Conservation (phyloP, 2,113 vertebrate genomes). For the Ornithorhynchus anatinus region DNA sequence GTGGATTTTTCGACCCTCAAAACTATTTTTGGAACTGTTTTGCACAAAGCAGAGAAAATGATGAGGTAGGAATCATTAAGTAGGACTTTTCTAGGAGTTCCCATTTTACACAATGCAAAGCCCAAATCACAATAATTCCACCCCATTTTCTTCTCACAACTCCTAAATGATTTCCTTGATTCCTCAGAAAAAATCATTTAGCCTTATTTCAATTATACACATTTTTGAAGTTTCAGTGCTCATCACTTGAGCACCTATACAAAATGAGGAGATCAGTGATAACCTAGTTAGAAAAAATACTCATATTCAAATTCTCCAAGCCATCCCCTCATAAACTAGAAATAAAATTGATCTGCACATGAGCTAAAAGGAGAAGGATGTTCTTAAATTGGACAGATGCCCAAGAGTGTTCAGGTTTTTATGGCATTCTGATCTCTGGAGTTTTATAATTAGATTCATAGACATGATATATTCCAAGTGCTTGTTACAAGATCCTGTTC, state of each 20-base stretch:
- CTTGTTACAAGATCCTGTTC: not conserved
- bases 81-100: not conserved
- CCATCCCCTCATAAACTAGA: constrained; percentile 3
- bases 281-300: not conserved
- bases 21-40: not conserved
- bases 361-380: not conserved
- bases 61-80: constrained; percentile 1
- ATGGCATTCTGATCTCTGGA: constrained; percentile 9
- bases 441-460: not conserved
- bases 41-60: not conserved
- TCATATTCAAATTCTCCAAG: not conserved
- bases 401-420: not conserved
- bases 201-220: not conserved
- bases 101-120: not conserved
- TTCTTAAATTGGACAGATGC: not conserved
- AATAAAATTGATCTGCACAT: not conserved
- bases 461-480: not conserved
- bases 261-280: no score
- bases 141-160: constrained; percentile 16
- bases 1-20: not conserved
- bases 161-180: constrained; percentile 14
- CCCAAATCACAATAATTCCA: not conserved
- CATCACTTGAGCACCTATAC: no score
- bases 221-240: not conserved
- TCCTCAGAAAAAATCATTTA: not conserved